Evolutionary conservation across 2,113 vertebrate species (phyloP).

Genomic region (Ophthalmolycus amberensis): DNA sequence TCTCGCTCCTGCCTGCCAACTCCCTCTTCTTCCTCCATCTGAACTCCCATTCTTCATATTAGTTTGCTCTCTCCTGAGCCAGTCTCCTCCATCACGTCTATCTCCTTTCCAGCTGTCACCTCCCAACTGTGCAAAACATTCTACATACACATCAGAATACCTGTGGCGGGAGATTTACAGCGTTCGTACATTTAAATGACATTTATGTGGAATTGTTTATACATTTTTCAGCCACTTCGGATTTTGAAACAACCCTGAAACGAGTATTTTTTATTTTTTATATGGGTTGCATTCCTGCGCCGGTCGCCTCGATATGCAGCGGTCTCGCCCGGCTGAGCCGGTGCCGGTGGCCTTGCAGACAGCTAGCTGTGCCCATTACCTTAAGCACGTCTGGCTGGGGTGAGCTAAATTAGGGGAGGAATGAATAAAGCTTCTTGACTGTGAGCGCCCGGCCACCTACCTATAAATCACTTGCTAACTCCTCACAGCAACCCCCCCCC

Average conservation of each 20-base stretch:
- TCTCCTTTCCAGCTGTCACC: slow-evolving; percentile 29
- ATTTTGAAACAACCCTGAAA: not conserved
- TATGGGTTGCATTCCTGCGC: not conserved
- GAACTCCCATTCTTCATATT: slow-evolving; percentile 49
- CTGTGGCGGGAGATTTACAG: not conserved
- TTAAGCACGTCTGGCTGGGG: slow-evolving; percentile 65
- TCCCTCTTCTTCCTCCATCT: slow-evolving; percentile 28
- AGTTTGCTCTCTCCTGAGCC: slow-evolving; percentile 37
- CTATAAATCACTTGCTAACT: slow-evolving; percentile 78
- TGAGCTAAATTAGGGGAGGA: slow-evolving; percentile 67
- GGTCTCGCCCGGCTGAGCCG: slow-evolving; percentile 52
- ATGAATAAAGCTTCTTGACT: slow-evolving; percentile 72
- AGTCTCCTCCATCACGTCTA: slow-evolving; percentile 45
- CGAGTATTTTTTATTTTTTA: not conserved
- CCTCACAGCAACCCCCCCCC: slow-evolving; percentile 26
- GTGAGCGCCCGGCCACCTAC: slow-evolving; percentile 54
- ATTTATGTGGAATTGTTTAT: not conserved
- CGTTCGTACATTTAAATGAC: not conserved
- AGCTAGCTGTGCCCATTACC: slow-evolving; percentile 66
- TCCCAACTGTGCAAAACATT: not conserved
- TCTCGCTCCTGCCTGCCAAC: slow-evolving; percentile 29
- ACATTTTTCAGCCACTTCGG: not conserved
- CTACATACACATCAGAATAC: not conserved
- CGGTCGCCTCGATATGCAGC: not conserved
- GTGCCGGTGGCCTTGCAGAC: slow-evolving; percentile 61